phyloP scores from a whole-genome alignment of 2,888 invertebrate species.

The Pegoplata infirma region DNA sequence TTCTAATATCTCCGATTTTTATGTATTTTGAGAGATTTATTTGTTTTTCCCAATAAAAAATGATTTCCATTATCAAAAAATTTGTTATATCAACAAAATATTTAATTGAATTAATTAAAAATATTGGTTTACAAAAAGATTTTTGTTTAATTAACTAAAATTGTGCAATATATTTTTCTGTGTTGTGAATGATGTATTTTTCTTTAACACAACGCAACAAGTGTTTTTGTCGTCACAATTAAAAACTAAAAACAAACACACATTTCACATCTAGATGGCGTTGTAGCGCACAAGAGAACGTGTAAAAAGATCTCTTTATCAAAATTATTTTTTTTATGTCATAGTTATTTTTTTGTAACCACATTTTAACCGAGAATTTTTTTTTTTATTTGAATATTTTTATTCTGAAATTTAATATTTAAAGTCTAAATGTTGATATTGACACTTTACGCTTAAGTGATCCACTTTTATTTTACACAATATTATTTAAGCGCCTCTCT shows the following conservation, averaged over 20 bases:
- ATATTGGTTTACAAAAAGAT: no score
- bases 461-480: conserved; percentile 43
- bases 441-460: conserved; percentile 63
- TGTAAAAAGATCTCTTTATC: background rate
- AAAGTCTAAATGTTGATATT: conserved; percentile 59
- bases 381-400: conserved; percentile 10
- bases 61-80: no score
- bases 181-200: no score
- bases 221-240: background rate
- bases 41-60: no score
- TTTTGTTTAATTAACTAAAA: no score
- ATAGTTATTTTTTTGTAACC: conserved; percentile 41
- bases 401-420: conserved; percentile 45
- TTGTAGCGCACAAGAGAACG: background rate
- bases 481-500: conserved; percentile 51
- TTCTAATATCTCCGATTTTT: no score
- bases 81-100: no score
- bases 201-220: background rate
- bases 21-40: no score
- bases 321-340: conserved; percentile 29
- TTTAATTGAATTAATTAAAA: conserved; percentile 37
- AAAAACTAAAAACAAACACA: background rate
- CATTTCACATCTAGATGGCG: background rate
- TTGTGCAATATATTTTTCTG: no score
- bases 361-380: conserved; percentile 62